phyloP scores from a whole-genome alignment of 1,140 invertebrate genomes.

The Thalassaphorura encarpata region DNA sequence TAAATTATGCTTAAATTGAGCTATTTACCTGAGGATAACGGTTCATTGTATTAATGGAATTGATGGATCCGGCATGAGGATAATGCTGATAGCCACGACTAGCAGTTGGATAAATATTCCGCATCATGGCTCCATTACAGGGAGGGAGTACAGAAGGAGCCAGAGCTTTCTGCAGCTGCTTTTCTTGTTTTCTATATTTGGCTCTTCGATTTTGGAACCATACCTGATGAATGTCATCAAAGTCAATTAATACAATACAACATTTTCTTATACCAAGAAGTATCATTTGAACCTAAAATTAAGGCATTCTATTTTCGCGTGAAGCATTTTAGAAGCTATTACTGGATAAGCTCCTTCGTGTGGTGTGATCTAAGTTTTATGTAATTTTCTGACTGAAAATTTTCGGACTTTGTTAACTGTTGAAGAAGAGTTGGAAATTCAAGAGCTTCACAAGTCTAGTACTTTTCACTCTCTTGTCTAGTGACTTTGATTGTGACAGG shows the following conservation, averaged over 20 bases:
- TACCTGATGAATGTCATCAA: slow-evolving; percentile 49
- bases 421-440: no score
- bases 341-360: neutral
- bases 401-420: neutral
- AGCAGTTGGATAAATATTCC: slow-evolving; percentile 88
- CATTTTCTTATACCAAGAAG: neutral
- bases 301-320: neutral
- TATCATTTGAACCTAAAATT: neutral
- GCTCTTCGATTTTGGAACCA: slow-evolving; percentile 98
- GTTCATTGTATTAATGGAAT: slow-evolving; percentile 67
- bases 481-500: no score
- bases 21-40: slow-evolving; percentile 75
- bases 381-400: neutral
- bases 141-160: slow-evolving; percentile 73
- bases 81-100: slow-evolving; percentile 82
- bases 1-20: neutral
- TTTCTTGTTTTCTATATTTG: slow-evolving; percentile 96
- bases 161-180: slow-evolving; percentile 89
- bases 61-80: slow-evolving; percentile 68
- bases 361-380: neutral
- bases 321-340: neutral
- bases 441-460: no score
- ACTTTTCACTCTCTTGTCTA: no score
- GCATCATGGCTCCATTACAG: slow-evolving; percentile 93
- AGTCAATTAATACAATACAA: neutral